Base-by-base conservation (phyloP, 2,888 invertebrate genomes). In the Scaeva pyrastri region DNA sequence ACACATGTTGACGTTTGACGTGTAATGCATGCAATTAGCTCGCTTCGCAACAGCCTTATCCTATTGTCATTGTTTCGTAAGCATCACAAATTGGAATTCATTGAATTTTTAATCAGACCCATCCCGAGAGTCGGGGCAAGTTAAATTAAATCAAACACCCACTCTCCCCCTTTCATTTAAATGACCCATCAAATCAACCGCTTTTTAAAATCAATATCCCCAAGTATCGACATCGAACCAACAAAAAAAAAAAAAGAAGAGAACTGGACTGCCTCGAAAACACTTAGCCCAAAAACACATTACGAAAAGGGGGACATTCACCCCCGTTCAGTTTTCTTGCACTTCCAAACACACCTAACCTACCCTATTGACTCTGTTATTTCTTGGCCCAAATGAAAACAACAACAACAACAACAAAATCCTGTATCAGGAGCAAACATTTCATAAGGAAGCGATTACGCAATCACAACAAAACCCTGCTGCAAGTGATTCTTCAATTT, bases 381-480 rank as follows among this genome's bases (percentile, higher is more conserved):
- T 36, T 39, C 60, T 62, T 14, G 31, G 12, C 0, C 10, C 10
- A 48, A 66, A 39, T n/a, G 2, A 19, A 16, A 58, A 58, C 16
- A 14, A n/a, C 36, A n/a, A 50, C 19, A 10, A 68, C n/a, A n/a
- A n/a, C n/a, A n/a, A n/a, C n/a, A 31, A 4, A 31, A 23, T 68
- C 55, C 66, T 68, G 81, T 76, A 66, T 64, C 41, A 8, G 19
- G 2, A 58, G 8, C 0, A 62, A 62, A 64, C 26, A 7, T 5
- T 31, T 31, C 4, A 66, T 19, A 39, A 62, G 70, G 64, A 75
- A 71, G 45, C 66, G 84, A 75, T 84, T 84, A 84, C 84, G 84
- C 80, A 79, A 84, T 75, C 74, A 43, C 31, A 66, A 45, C 41
- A 60, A 48, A 19, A 60, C 58, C 31, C 21, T 21, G 7, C 56